Conservation (phyloP, 2,888 invertebrate species). For the Tuberolachnus salignus region DNA sequence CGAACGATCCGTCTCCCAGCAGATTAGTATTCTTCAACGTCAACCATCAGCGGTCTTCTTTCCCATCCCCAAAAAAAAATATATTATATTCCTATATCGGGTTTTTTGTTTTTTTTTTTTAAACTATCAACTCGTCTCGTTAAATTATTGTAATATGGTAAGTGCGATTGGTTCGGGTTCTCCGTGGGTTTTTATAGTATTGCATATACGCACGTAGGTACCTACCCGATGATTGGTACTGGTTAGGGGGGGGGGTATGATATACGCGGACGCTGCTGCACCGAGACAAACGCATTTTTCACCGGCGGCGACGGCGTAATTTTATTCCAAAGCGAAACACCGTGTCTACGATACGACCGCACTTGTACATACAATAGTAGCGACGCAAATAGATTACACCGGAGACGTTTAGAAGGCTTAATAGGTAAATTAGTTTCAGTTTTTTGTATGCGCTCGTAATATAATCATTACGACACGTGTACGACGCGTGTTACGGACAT, state of each 20-base stretch:
- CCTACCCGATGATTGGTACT: too few species aligned
- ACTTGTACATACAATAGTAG: constrained; percentile 36
- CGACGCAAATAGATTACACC: constrained; percentile 29
- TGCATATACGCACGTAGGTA: not conserved
- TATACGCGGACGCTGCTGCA: not conserved
- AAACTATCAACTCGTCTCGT: constrained; percentile 8
- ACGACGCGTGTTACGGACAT: not conserved
- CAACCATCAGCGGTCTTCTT: not conserved
- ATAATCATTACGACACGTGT: not conserved
- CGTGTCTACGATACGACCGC: not conserved
- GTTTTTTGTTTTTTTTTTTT: not conserved
- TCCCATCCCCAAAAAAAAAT: too few species aligned
- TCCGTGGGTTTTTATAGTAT: not conserved
- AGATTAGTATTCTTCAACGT: constrained; percentile 20
- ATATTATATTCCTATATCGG: not conserved
- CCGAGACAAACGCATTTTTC: constrained; percentile 47
- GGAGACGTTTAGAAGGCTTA: constrained; percentile 35
- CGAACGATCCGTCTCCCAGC: constrained; percentile 25
- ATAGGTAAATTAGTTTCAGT: constrained; percentile 51
- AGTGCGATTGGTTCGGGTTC: constrained; percentile 8
- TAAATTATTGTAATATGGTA: not conserved
- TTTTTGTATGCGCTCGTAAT: not conserved
- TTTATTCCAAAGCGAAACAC: constrained; percentile 21
- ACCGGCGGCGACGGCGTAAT: constrained; percentile 38
- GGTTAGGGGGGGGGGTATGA: too few species aligned